Percentiles rank a stretch among this genome's conserved stretches.
Evolutionary conservation across 2,797 vertebrate genomes (phyloP).

Genomic region (Chaunax sp.): DNA sequence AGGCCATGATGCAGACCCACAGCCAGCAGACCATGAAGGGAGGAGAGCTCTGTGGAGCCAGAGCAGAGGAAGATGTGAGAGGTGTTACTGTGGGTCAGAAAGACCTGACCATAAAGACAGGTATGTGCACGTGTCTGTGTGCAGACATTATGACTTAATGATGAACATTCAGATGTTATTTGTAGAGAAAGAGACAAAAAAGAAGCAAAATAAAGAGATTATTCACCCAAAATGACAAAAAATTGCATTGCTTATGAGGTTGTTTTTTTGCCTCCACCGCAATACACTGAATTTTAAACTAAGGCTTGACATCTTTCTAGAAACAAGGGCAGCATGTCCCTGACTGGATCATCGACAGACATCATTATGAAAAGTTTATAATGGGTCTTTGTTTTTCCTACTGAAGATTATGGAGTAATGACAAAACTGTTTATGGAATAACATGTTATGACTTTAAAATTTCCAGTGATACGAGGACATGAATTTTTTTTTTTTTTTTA

Average conservation of each 20-base stretch:
- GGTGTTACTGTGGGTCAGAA: neutral
- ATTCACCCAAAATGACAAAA: neutral
- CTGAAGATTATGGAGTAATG: too few relatives aligned
- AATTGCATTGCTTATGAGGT: neutral
- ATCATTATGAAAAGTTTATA: neutral
- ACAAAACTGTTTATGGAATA: too few relatives aligned
- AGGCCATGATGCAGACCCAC: slow-evolving; percentile 23
- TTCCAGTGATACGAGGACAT: too few relatives aligned
- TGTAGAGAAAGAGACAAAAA: neutral
- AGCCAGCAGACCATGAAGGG: slow-evolving; percentile 18
- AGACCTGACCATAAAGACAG: slow-evolving; percentile 1
- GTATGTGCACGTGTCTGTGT: neutral
- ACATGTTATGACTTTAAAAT: too few relatives aligned
- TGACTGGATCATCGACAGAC: neutral
- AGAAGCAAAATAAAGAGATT: neutral
- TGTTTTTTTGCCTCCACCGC: too few relatives aligned
- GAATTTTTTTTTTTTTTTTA: too few relatives aligned
- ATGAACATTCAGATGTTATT: neutral
- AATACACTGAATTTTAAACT: too few relatives aligned
- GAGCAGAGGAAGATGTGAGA: slow-evolving; percentile 14
- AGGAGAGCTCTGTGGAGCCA: slow-evolving; percentile 14
- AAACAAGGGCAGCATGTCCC: too few relatives aligned
- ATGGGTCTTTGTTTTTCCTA: neutral
- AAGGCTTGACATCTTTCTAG: too few relatives aligned
- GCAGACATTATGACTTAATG: neutral